These are phyloP conservation scores for Lepus oiostolus DNA, from an alignment of 2,797 vertebrate species.

Conservation along the genomic window DNA sequence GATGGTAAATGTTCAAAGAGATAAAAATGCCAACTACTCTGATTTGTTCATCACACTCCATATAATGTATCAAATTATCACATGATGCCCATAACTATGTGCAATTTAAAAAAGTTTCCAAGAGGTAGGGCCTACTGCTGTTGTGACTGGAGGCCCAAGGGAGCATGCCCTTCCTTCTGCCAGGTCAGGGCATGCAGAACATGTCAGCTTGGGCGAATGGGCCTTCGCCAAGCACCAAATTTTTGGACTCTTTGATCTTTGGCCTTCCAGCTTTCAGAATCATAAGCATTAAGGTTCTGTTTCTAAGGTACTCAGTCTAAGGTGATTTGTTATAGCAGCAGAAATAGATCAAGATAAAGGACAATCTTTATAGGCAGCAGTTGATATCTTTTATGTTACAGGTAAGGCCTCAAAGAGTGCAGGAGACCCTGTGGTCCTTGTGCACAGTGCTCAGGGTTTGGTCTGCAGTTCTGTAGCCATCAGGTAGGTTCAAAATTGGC, in stretches of 20 bases:
- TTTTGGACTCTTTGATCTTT: neutral
- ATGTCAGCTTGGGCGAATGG: rapidly evolving
- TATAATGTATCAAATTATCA: too few species aligned
- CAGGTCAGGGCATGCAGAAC: neutral
- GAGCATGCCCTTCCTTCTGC: neutral
- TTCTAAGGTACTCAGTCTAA: neutral
- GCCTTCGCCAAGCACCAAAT: neutral
- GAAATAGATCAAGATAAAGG: neutral
- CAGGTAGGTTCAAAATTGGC: neutral
- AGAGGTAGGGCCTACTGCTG: too few species aligned
- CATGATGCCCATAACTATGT: too few species aligned
- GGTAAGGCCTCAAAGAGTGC: neutral
- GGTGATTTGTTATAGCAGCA: neutral
- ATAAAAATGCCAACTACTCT: too few species aligned
- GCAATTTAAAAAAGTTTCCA: too few species aligned
- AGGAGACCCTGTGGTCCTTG: neutral
- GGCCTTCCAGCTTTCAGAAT: neutral
- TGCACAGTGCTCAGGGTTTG: neutral
- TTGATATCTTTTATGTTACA: neutral
- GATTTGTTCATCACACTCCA: too few species aligned
- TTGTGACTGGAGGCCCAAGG: neutral
- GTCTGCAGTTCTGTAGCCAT: neutral
- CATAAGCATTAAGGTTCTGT: neutral
- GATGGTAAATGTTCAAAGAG: too few species aligned
- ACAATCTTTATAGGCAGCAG: neutral